Evolutionary conservation across 2,797 vertebrate species (phyloP).

Genomic region (Carduelis carduelis): DNA sequence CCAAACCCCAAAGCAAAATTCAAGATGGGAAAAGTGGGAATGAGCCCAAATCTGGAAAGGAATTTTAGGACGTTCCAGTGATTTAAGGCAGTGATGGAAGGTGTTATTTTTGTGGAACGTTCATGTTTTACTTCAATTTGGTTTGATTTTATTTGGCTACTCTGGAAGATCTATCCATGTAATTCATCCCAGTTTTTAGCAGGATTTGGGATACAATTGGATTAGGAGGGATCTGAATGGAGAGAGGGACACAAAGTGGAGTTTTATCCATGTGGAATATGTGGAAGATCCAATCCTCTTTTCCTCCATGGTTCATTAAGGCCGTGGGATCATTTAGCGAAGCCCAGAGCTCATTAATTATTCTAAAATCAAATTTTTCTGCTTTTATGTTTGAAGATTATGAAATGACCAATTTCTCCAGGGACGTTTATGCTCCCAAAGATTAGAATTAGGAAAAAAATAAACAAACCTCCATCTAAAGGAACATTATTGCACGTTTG

Average conservation of each 20-base stretch:
- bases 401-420: background rate
- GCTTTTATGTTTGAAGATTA: background rate
- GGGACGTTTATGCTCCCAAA: background rate
- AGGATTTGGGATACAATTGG: background rate
- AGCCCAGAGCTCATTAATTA: background rate
- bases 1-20: background rate
- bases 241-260: background rate
- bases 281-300: background rate
- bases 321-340: background rate
- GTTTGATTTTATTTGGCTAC: background rate
- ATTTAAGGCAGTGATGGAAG: background rate
- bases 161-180: background rate
- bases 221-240: background rate
- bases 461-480: fast-evolving
- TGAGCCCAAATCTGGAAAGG: background rate
- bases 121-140: background rate
- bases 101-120: background rate
- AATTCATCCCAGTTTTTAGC: background rate
- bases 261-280: background rate
- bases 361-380: background rate
- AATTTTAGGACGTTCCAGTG: background rate
- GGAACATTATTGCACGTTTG: fast-evolving
- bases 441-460: background rate
- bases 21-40: background rate
- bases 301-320: background rate